These are phyloP conservation scores for Echinarachnius parma DNA, from an alignment of 53 echinoderm and acorn worm genomes.

Conservation along the genomic window DNA sequence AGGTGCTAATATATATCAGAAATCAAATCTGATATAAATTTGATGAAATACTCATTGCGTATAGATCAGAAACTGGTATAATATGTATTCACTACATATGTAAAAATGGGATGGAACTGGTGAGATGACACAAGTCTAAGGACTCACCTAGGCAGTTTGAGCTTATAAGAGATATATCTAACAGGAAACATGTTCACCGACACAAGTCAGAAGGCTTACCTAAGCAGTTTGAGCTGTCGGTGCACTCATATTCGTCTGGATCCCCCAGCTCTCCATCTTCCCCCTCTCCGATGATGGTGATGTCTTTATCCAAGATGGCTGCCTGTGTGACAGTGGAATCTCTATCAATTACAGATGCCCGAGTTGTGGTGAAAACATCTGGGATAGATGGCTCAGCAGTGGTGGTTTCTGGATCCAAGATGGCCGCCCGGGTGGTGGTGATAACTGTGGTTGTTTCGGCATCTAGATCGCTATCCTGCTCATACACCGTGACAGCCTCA, in stretches of 20 bases:
- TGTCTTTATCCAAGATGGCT: constrained; percentile 22
- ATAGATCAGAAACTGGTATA: too few relatives aligned
- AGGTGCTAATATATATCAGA: too few relatives aligned
- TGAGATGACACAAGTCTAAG: too few relatives aligned
- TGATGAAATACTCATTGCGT: too few relatives aligned
- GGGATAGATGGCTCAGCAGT: constrained; percentile 25
- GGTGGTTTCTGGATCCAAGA: constrained; percentile 12
- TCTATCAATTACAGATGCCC: constrained; percentile 22
- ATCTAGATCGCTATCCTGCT: background rate
- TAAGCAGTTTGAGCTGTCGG: constrained; percentile 27
- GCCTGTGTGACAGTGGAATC: constrained; percentile 16
- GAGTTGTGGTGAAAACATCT: constrained; percentile 16
- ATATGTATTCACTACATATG: too few relatives aligned
- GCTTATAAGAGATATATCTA: too few relatives aligned
- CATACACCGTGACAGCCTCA: background rate
- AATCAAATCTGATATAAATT: too few relatives aligned
- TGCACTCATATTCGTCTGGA: constrained; percentile 14
- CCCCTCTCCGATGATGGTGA: constrained; percentile 21
- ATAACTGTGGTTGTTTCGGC: constrained; percentile 16
- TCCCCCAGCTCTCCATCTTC: background rate
- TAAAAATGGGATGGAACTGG: too few relatives aligned
- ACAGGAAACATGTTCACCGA: too few relatives aligned
- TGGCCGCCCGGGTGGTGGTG: constrained; percentile 22
- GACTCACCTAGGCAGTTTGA: too few relatives aligned
- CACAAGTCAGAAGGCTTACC: constrained; percentile 6